Evolutionary conservation across 2,797 vertebrate species (phyloP), one percentile per base, ranked within the genome.

Genomic region (Argya squamiceps): DNA sequence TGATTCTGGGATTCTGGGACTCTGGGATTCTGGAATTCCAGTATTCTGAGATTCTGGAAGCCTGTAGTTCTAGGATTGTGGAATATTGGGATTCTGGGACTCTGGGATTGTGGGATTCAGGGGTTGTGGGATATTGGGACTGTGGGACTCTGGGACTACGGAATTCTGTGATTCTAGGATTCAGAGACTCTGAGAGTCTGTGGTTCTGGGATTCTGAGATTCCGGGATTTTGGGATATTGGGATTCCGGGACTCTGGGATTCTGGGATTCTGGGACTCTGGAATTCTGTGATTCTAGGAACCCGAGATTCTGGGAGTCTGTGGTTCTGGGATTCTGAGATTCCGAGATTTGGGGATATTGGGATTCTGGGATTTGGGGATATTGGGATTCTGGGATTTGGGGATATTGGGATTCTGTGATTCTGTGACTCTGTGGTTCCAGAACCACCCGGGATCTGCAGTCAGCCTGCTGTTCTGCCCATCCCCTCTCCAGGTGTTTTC

Each of bases 201-300:
- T 6, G 49, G 8, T 15, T 23, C 21, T 23, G 3, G 1, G 19
- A 8, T 3, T 44, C 4, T 47, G 44, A 12, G 9, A 50, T 11
- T 15, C 5, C 21, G 23, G 8, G 26, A 29, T 29, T 39, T 26
- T 5, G 7, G 5, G 21, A 9, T 7, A 17, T 3, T 23, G 39
- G 2, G 39, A 9, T 63, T 23, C 14, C 18, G 32, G 12, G 22
- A 30, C 4, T 14, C 5, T 9, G 17, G 2, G 9, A 32, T 10
- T 21, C 1, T 15, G 10, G 0, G 9, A 9, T 4, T 15, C 3
- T 30, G 7, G 0, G 11, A 11, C 9, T 19, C 2, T 24, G 5
- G 1, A 2, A 17, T 14, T 18, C 5, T 27, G 2, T 3, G 6
- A 9, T 0, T 10, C 9, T n/a, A 27, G 1, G 1, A 2, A 6